A percentile compares a stretch with the other conserved stretches of the same genome.
Evolutionary conservation across 2,888 invertebrate species (phyloP).

Genomic region (Nebria salina): DNA sequence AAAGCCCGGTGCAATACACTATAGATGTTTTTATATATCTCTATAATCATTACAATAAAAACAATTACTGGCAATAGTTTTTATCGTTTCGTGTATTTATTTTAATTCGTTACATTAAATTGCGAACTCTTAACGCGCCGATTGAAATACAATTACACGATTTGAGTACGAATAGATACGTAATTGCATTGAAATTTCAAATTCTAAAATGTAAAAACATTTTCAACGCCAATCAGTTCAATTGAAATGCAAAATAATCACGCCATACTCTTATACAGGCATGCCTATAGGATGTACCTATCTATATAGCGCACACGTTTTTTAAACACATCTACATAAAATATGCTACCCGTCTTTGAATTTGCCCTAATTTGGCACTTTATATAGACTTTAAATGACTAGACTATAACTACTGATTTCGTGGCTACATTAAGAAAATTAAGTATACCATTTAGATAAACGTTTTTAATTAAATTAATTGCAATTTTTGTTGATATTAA

Average conservation of each 20-base stretch:
- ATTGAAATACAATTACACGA: conserved; percentile 30
- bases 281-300: not conserved
- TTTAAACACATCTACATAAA: not conserved
- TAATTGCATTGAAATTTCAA: conserved; percentile 29
- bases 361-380: not conserved
- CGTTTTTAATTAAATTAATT: no score
- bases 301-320: not conserved
- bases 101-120: conserved; percentile 25
- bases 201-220: conserved; percentile 27
- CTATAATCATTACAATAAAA: not conserved
- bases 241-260: conserved; percentile 5
- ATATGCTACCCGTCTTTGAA: not conserved
- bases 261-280: not conserved
- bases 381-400: not conserved
- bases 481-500: no score
- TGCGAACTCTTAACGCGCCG: conserved; percentile 16
- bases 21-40: no score
- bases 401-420: not conserved
- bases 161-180: conserved; percentile 16
- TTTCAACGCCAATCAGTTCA: not conserved
- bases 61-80: not conserved
- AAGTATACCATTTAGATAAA: no score
- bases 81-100: not conserved
- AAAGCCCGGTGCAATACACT: no score
- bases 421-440: no score